Evolutionary conservation across 2,113 vertebrate species (phyloP), one percentile per base, ranked within the genome.

Genomic region (Eretmochelys imbricata): DNA sequence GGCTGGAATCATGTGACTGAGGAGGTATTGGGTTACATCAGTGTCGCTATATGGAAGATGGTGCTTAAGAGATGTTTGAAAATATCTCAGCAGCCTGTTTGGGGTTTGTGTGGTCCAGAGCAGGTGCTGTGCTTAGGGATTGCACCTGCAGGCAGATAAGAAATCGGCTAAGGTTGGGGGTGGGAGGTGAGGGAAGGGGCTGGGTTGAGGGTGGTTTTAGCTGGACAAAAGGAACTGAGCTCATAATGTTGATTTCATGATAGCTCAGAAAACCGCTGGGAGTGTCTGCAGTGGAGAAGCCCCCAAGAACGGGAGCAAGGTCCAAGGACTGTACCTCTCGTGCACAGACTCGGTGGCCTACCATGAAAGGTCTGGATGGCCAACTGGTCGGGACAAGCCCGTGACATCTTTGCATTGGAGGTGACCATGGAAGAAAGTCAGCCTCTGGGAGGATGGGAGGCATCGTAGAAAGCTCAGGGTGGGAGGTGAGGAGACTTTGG

Each of bases 271-370:
- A 90, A 80, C 5, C 89, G 85, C 86, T 0, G 8, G 54, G 54
- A 49, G 78, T 35, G 91, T 90, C 91, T 0, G 0, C n/a, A 38
- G 65, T 5, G 69, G 80, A 79, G 79, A 48, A n/a, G 0, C 0
- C 87, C 86, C 87, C 87, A 94, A 90, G 79, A 83, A 12, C 90
- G 90, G 49, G 82, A 49, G 38, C 75, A 48, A 0, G 0, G 59
- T 2, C 80, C 80, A 27, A 0, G 0, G 46, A 10, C 79, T 78
- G 92, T 69, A 8, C 24, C 42, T 48, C 42, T 48, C 42, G 14
- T 78, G 42, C 75, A 48, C 11, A 25, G 24, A 29, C 75, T 78
- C 7, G 1, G 76, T 80, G 94, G 80, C 83, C 84, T 62, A 91
- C 42, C 0, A 19, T 51, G 4, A 20, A 42, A 46, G 4, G 27